phyloP scores from a whole-genome alignment of 2,888 invertebrate genomes.

The Sphaerophoria taeniata region DNA sequence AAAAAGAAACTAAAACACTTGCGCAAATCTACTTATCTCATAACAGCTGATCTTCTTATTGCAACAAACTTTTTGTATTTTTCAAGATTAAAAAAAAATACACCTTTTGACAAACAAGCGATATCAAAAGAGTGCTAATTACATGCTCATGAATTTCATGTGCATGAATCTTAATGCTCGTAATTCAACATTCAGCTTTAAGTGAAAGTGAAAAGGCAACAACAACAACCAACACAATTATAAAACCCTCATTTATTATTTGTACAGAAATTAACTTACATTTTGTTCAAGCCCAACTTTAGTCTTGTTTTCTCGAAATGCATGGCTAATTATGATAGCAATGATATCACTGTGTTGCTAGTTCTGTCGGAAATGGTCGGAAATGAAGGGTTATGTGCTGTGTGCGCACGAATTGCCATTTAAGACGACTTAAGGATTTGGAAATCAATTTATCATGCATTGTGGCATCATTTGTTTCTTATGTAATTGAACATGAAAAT shows the following conservation, averaged over 20 bases:
- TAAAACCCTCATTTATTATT: constrained; percentile 22
- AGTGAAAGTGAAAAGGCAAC: constrained; percentile 62
- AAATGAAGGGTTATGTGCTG: background rate
- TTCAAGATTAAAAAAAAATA: constrained; percentile 11
- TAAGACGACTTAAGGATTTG: background rate
- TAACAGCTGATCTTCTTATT: constrained; percentile 14
- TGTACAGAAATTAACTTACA: constrained; percentile 47
- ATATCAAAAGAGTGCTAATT: constrained; percentile 59
- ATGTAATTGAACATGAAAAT: background rate
- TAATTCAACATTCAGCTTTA: background rate
- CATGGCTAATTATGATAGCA: constrained; percentile 16
- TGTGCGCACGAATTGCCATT: background rate
- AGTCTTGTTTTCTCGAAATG: constrained; percentile 1
- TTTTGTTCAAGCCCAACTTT: constrained; percentile 1
- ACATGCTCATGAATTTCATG: constrained; percentile 54
- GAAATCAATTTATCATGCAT: constrained; percentile 16
- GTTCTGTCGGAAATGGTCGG: background rate
- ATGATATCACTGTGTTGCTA: background rate
- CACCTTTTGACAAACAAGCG: constrained; percentile 43
- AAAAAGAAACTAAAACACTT: too few relatives aligned
- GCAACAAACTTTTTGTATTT: constrained; percentile 19
- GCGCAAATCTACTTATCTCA: background rate
- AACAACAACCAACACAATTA: constrained; percentile 28
- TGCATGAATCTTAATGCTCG: constrained; percentile 27
- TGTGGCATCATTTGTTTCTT: background rate